Evolutionary conservation across 2,113 vertebrate species (phyloP), one percentile per base, ranked within the genome.

Genomic region (Apeltes quadracus): DNA sequence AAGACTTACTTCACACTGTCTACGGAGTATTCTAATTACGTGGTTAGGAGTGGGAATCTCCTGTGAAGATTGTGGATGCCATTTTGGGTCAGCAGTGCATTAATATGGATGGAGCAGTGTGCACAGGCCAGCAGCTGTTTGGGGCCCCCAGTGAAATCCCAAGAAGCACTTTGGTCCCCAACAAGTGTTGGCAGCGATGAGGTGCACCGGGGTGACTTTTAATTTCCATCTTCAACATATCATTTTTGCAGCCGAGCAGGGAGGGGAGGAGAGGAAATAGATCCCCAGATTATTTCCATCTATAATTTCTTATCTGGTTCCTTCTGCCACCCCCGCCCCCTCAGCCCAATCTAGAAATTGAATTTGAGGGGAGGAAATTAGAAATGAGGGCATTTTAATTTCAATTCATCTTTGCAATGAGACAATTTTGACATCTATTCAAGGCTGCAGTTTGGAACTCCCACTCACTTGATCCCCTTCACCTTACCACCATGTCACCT

Each of bases 281-380:
- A 86, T 88, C 73, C 75, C 46, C 69, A 75, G 84, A 91, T 91
- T 89, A 87, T 89, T 91, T 89, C 84, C 87, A 87, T 91, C 83
- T 84, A 75, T 90, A 83, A 93, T 89, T 91, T 88, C 87, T 88
- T 86, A 91, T 91, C 84, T 89, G 54, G 48, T 53, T 76, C 65
- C 70, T 62, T 64, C 77, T 80, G 61, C 78, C 56, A 29, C 59
- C 74, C 76, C 61, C 56, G 22, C 8, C 46, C 6, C 2, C 18
- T 32, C 54, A 20, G 5, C 8, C 55, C 75, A 71, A 87, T 89
- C 84, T 89, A 79, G 69, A 87, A 87, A 91, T 81, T 91, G 80
- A 91, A 89, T 90, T 91, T 79, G 69, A 80, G 74, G 65, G 51
- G 51, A 84, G 75, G 87, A 89, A 87, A 89, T 89, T 83, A 82